These are phyloP conservation scores for Megathymus violae DNA, from an alignment of 1,140 invertebrate genomes.

Conservation along the genomic window DNA sequence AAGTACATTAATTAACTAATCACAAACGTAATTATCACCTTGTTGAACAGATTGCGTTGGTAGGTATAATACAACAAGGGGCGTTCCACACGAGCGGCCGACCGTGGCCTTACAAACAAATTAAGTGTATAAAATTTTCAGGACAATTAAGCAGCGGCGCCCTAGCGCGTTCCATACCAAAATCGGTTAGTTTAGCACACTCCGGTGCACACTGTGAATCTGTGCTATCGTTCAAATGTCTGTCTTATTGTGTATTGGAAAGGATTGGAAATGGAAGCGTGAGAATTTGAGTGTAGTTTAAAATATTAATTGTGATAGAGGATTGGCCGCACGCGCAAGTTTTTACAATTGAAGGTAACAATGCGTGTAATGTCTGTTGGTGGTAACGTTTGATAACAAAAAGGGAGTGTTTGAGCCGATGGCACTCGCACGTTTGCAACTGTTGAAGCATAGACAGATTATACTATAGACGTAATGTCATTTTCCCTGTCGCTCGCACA, in stretches of 20 bases:
- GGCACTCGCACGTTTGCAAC: too few relatives aligned
- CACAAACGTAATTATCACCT: conserved; percentile 3
- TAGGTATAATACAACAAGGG: too few relatives aligned
- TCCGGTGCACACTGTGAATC: conserved; percentile 33
- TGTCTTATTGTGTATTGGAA: neutral
- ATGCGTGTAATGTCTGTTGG: conserved; percentile 50
- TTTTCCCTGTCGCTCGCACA: too few relatives aligned
- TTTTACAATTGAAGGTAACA: conserved; percentile 55
- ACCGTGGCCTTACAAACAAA: conserved; percentile 39
- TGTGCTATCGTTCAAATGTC: conserved; percentile 14
- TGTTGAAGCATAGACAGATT: too few relatives aligned
- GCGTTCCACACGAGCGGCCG: conserved; percentile 22
- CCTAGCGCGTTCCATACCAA: conserved; percentile 53
- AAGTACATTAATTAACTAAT: neutral
- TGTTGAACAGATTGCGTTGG: conserved; percentile 9
- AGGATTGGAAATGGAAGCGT: conserved; percentile 1
- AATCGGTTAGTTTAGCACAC: conserved; percentile 48
- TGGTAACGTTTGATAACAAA: conserved; percentile 49
- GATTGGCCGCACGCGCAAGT: conserved; percentile 26
- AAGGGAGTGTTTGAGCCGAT: too few relatives aligned
- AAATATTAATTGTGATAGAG: conserved; percentile 17
- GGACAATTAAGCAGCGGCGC: conserved; percentile 51
- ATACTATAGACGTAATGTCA: too few relatives aligned
- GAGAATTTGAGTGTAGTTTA: neutral
- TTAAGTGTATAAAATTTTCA: conserved; percentile 59